phyloP scores from a whole-genome alignment of 2,797 vertebrate genomes.

The Xenopus petersii region DNA sequence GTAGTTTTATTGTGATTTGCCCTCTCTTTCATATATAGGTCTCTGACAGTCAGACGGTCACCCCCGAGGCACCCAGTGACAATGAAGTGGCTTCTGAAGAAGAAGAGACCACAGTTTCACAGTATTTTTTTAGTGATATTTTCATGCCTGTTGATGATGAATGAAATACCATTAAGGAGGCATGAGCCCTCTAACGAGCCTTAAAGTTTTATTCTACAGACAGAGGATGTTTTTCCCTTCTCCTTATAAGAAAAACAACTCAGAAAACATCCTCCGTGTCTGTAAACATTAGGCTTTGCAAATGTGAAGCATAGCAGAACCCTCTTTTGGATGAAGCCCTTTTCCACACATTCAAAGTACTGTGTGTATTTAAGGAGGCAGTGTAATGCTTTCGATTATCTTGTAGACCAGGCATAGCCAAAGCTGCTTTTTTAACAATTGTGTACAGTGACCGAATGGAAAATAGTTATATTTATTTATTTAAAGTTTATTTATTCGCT shows the following conservation, averaged over 20 bases:
- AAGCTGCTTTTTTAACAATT: constrained; percentile 51
- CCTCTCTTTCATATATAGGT: constrained; percentile 50
- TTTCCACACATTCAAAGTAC: constrained; percentile 42
- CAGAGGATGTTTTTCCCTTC: no score
- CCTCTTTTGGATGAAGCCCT: not conserved
- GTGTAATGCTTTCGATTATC: constrained; percentile 42
- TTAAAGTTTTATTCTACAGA: no score
- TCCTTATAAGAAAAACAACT: not conserved
- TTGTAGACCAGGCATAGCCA: no score
- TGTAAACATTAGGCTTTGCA: no score
- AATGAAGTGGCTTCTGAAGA: constrained; percentile 59
- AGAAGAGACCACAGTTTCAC: constrained; percentile 73
- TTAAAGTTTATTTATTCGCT: constrained; percentile 56
- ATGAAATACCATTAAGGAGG: constrained; percentile 54
- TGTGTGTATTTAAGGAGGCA: constrained; percentile 56
- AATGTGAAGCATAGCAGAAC: not conserved
- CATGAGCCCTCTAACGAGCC: not conserved
- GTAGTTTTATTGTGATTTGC: no score
- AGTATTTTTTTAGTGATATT: constrained; percentile 87
- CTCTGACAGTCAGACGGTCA: constrained; percentile 46
- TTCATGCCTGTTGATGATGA: constrained; percentile 89
- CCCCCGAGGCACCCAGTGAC: constrained; percentile 45
- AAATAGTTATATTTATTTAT: constrained; percentile 55
- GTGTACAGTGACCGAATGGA: constrained; percentile 50
- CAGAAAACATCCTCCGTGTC: not conserved